phyloP scores from a whole-genome alignment of 2,113 vertebrate genomes.

The Xiphophorus maculatus region DNA sequence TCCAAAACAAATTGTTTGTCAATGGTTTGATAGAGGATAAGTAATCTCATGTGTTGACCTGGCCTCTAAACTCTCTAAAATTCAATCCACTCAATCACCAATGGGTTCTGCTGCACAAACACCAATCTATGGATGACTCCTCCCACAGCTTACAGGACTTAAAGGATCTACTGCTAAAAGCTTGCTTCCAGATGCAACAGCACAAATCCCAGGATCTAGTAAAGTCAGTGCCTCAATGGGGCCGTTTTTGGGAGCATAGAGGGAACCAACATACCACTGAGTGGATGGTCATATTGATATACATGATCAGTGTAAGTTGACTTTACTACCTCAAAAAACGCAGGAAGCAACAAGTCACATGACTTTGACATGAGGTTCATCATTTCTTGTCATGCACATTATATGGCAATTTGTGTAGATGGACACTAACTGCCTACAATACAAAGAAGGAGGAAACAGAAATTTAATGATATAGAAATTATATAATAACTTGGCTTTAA shows the following conservation, averaged over 20 bases:
- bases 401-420: background rate
- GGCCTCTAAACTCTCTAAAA: background rate
- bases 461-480: background rate
- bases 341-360: background rate
- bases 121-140: too few relatives aligned
- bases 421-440: background rate
- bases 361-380: background rate
- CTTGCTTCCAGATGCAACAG: background rate
- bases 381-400: background rate
- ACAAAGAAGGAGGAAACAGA: background rate
- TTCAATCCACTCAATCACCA: background rate
- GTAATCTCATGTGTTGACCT: background rate
- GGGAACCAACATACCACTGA: background rate
- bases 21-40: background rate
- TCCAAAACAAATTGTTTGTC: background rate
- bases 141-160: too few relatives aligned
- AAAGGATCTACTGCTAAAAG: background rate
- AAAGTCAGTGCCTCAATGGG: background rate
- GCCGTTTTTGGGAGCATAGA: background rate
- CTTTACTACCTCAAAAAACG: background rate
- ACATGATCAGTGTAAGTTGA: background rate
- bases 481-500: background rate
- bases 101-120: background rate
- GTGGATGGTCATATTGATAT: background rate
- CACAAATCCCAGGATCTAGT: background rate